Percentiles rank a stretch among this genome's conserved stretches.
Evolutionary conservation across 2,113 vertebrate genomes (phyloP).

Genomic region (Cairina moschata): DNA sequence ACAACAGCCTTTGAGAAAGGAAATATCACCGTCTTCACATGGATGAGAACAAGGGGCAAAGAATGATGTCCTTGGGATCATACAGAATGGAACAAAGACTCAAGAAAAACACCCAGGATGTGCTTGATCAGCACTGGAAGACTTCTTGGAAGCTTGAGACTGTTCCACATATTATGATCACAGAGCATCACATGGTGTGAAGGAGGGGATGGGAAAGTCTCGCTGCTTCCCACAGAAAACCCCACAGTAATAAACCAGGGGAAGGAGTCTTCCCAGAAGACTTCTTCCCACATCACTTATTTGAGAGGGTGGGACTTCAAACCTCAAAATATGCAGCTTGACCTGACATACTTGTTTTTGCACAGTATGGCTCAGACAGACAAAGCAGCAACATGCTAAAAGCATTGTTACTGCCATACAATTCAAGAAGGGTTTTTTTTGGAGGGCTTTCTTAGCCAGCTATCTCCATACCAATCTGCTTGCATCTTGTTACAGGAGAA

Average conservation of each 20-base stretch:
- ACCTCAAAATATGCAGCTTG: constrained; percentile 64
- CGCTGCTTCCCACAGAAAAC: constrained; percentile 57
- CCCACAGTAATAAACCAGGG: constrained; percentile 43
- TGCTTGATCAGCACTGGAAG: constrained; percentile 42
- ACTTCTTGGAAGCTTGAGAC: constrained; percentile 57
- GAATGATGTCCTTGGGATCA: not conserved
- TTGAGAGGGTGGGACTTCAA: constrained; percentile 59
- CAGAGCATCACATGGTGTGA: constrained; percentile 31
- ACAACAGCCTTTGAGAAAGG: constrained; percentile 17
- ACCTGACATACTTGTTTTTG: constrained; percentile 63
- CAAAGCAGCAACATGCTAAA: constrained; percentile 49
- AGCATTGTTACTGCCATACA: constrained; percentile 10
- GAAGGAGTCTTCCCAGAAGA: constrained; percentile 65
- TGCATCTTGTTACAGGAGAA: constrained; percentile 37
- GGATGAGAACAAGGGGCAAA: not conserved
- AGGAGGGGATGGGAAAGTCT: constrained; percentile 65
- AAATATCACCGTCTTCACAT: constrained; percentile 8
- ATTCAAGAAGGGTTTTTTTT: constrained; percentile 8
- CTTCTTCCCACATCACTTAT: constrained; percentile 61
- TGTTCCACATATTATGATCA: constrained; percentile 41
- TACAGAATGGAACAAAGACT: not conserved
- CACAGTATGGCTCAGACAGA: not conserved
- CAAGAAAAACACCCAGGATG: not conserved
- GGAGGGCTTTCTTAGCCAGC: constrained; percentile 23
- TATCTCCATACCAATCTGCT: constrained; percentile 44